Evolutionary conservation across 2,113 vertebrate species (phyloP), one percentile per base, ranked within the genome.

Genomic region (Clarias magur): DNA sequence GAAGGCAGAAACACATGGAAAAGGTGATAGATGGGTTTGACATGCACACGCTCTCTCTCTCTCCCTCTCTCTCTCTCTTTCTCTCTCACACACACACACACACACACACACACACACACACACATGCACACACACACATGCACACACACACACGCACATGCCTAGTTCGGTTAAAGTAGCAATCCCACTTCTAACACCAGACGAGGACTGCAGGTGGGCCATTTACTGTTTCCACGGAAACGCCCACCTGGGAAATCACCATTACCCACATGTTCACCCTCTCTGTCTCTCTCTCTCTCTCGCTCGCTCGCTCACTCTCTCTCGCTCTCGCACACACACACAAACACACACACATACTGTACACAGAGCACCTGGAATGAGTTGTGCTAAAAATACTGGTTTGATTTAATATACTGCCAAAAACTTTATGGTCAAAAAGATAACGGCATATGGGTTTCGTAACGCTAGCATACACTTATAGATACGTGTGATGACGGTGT

Each of bases 221-320:
- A 82, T 90, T 90, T 90, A 88, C 73, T 19, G 89, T 90, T 90
- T 88, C 82, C 87, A 85, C 78, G 57, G 78, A 90, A 90, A 88
- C 85, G 30, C 85, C 87, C 78, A 88, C 85, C 68, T 87, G 89
- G 89, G 89, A 90, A 90, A 90, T 88, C 87, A 90, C 89, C 82
- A 53, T 76, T 30, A 59, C 85, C 54, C 63, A 48, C 79, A 82
- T 53, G 78, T 56, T 30, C 78, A 86, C 65, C 68, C 83, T 79
- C 73, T 34, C 53, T 5, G 13, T 21, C n/a, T 12, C 8, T 30
- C 54, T 54, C 19, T 27, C 25, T 54, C 23, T 53, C 23, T 38
- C 34, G 1, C 34, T 38, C 34, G 2, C 25, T 21, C n/a, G 6
- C 16, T 30, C 54, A 27, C 19, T 27, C 48, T 54, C 23, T 34